A percentile compares a stretch with the other conserved stretches of the same genome.
These are phyloP conservation scores for Hyphantria cunea DNA, from an alignment of 1,140 invertebrate species.

Conservation along the genomic window DNA sequence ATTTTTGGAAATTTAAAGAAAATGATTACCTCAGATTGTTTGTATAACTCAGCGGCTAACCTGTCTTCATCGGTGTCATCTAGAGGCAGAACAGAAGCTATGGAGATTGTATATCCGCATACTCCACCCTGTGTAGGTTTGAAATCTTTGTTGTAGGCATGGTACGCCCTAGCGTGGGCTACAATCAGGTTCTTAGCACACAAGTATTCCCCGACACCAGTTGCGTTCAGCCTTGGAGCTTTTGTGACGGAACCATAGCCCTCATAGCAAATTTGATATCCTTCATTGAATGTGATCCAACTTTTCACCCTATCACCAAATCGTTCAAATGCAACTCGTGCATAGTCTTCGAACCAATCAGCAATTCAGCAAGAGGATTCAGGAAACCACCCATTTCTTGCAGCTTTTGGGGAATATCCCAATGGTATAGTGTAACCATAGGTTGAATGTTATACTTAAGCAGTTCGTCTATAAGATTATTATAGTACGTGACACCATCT, in stretches of 20 bases:
- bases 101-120: constrained; percentile 37
- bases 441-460: constrained; percentile 58
- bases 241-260: constrained; percentile 52
- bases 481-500: constrained; percentile 80
- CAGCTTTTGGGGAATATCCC: constrained; percentile 51
- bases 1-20: too few relatives aligned
- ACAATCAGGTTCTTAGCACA: constrained; percentile 77
- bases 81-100: constrained; percentile 76
- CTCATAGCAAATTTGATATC: constrained; percentile 47
- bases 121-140: constrained; percentile 51
- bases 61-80: constrained; percentile 67
- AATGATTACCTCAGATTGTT: constrained; percentile 61
- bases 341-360: constrained; percentile 79
- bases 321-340: constrained; percentile 65
- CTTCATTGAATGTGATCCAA: constrained; percentile 76
- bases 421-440: constrained; percentile 56
- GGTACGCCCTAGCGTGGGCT: constrained; percentile 81
- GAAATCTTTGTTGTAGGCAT: constrained; percentile 48
- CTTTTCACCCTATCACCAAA: constrained; percentile 72
- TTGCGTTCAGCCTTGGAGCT: constrained; percentile 53
- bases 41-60: constrained; percentile 68
- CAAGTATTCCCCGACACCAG: constrained; percentile 67
- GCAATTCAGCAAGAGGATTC: constrained; percentile 54
- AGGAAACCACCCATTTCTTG: constrained; percentile 50
- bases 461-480: constrained; percentile 78